Conservation (phyloP, 2,797 vertebrate species). For the Nannoperca australis region DNA sequence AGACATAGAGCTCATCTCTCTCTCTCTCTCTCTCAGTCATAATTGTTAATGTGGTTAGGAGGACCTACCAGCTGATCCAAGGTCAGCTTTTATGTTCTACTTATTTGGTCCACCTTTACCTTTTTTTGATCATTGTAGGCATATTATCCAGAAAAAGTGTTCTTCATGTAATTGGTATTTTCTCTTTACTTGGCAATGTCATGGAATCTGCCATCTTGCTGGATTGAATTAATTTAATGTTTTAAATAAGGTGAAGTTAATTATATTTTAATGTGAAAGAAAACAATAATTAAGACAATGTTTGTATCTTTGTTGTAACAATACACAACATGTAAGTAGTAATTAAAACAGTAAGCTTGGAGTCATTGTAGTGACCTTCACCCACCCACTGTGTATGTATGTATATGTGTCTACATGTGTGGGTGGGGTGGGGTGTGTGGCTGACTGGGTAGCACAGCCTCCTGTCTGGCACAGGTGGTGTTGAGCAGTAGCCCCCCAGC, state of each 20-base stretch:
- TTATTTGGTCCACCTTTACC: neutral
- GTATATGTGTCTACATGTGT: neutral
- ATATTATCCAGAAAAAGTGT: neutral
- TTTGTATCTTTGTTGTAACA: neutral
- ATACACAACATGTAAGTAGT: constrained; percentile 5
- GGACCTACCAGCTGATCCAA: neutral
- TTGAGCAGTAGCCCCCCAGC: constrained; percentile 73
- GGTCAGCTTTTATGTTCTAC: neutral
- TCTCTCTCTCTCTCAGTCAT: neutral
- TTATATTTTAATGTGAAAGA: constrained; percentile 5
- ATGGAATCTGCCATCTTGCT: neutral
- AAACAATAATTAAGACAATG: neutral
- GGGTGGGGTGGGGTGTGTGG: neutral
- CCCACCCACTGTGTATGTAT: constrained; percentile 29
- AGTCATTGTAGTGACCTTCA: constrained; percentile 65
- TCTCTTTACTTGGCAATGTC: constrained; percentile 2
- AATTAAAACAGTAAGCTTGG: constrained; percentile 52
- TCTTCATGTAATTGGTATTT: neutral
- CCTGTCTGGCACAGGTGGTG: constrained; percentile 77
- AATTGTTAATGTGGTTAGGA: neutral
- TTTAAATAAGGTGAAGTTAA: too few relatives aligned
- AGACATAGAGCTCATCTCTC: neutral
- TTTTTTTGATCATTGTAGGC: neutral
- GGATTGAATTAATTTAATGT: too few relatives aligned
- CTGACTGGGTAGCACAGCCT: constrained; percentile 47